Evolutionary conservation across 2,113 vertebrate genomes (phyloP).

Genomic region (Hippocampus zosterae): DNA sequence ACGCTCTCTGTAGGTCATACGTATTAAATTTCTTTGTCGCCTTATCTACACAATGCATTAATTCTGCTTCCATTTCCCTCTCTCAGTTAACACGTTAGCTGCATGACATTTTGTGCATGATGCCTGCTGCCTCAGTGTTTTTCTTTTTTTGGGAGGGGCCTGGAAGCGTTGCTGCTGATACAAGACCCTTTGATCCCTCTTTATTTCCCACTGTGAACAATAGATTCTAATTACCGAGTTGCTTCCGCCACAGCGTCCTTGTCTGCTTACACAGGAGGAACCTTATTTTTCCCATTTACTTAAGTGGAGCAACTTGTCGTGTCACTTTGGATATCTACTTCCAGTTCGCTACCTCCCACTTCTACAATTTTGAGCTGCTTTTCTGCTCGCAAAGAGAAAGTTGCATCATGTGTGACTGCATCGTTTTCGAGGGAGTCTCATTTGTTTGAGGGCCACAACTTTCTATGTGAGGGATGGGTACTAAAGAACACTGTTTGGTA

Average conservation of each 20-base stretch:
- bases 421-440: constrained; percentile 13
- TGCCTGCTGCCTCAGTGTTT: constrained; percentile 53
- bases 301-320: constrained; percentile 39
- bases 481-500: too few species aligned
- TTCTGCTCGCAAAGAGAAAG: constrained; percentile 21
- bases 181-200: constrained; percentile 58
- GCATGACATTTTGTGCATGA: constrained; percentile 49
- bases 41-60: constrained; percentile 39
- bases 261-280: constrained; percentile 36
- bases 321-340: constrained; percentile 33
- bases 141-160: constrained; percentile 4
- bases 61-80: constrained; percentile 20
- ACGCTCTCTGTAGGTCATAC: constrained; percentile 11
- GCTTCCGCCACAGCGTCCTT: constrained; percentile 31
- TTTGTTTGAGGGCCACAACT: constrained; percentile 13
- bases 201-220: constrained; percentile 59
- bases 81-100: constrained; percentile 38
- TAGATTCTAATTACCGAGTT: constrained; percentile 59
- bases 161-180: constrained; percentile 36
- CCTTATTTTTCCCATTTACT: constrained; percentile 32
- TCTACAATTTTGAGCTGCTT: neutral
- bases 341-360: constrained; percentile 24
- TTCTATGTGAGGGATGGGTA: too few species aligned
- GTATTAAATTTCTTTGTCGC: constrained; percentile 21
- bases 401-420: constrained; percentile 16